Evolutionary conservation across 1,140 invertebrate species (phyloP).

Genomic region (Wiebesia pumilae): DNA sequence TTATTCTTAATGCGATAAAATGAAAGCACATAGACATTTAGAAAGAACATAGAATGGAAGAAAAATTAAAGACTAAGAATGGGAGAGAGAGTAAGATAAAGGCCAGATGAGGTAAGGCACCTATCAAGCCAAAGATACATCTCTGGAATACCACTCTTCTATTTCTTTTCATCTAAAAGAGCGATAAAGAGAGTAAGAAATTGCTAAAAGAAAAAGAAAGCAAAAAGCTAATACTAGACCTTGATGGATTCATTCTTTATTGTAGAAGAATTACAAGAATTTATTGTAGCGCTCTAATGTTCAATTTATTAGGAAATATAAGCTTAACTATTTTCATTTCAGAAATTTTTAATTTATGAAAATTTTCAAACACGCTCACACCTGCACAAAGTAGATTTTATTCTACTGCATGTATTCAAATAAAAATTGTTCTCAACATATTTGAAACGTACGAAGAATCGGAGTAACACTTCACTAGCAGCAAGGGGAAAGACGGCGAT

Average conservation of each 20-base stretch:
- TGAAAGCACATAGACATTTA: neutral
- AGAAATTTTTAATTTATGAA: neutral
- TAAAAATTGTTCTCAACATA: too few relatives aligned
- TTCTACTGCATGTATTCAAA: too few relatives aligned
- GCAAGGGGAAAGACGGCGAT: too few relatives aligned
- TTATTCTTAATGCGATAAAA: neutral
- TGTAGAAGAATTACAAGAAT: conserved; percentile 7
- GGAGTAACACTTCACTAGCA: too few relatives aligned
- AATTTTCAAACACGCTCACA: too few relatives aligned
- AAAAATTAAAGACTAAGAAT: neutral
- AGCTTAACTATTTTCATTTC: neutral
- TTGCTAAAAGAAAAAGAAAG: conserved; percentile 6
- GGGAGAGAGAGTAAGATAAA: neutral
- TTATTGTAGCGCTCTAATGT: neutral
- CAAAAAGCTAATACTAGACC: conserved; percentile 14
- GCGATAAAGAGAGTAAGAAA: conserved; percentile 18
- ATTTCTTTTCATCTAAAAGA: conserved; percentile 26
- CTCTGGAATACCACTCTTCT: conserved; percentile 5
- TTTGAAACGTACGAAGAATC: too few relatives aligned
- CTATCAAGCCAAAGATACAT: conserved; percentile 11
- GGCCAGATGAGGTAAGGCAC: conserved; percentile 14
- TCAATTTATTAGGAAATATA: neutral
- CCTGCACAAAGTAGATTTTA: too few relatives aligned
- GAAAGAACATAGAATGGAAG: neutral
- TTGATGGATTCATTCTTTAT: conserved; percentile 7